Percentiles rank a stretch among this genome's conserved stretches.
Evolutionary conservation across 2,113 vertebrate genomes (phyloP).

Genomic region (Harpagus bidentatus): DNA sequence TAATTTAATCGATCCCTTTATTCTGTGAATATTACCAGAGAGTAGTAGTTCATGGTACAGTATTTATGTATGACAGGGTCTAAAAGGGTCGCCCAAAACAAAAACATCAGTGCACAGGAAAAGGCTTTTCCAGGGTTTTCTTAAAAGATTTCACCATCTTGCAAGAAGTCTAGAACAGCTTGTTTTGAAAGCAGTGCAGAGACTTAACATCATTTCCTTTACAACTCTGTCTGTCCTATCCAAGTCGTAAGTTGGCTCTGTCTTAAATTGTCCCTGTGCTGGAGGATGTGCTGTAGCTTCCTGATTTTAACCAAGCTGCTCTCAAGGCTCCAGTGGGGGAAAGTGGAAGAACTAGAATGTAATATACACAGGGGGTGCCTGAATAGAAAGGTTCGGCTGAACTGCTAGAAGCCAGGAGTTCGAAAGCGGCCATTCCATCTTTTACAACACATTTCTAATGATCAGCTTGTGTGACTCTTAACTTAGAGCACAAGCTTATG

Average conservation of each 20-base stretch:
- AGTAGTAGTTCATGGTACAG: background rate
- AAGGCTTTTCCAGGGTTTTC: background rate
- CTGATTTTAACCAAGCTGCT: background rate
- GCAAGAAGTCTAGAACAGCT: background rate
- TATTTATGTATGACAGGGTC: background rate
- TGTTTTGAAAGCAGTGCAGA: background rate
- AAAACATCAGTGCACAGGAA: background rate
- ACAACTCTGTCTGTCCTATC: background rate
- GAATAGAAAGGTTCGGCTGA: background rate
- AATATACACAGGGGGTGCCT: background rate
- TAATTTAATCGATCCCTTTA: background rate
- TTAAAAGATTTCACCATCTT: background rate
- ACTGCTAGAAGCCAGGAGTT: background rate
- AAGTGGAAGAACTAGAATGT: background rate
- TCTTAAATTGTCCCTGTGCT: background rate
- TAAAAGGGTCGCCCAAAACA: background rate
- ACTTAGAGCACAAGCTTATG: background rate
- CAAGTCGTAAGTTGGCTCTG: fast-evolving
- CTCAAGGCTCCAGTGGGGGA: background rate
- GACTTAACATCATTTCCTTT: background rate
- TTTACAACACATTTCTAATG: background rate
- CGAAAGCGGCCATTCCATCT: background rate
- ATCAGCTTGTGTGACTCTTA: background rate
- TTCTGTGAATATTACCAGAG: background rate
- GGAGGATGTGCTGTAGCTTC: background rate